Evolutionary conservation across 1,140 invertebrate genomes (phyloP), one percentile per base, ranked within the genome.

Genomic region (Magallana angulata): DNA sequence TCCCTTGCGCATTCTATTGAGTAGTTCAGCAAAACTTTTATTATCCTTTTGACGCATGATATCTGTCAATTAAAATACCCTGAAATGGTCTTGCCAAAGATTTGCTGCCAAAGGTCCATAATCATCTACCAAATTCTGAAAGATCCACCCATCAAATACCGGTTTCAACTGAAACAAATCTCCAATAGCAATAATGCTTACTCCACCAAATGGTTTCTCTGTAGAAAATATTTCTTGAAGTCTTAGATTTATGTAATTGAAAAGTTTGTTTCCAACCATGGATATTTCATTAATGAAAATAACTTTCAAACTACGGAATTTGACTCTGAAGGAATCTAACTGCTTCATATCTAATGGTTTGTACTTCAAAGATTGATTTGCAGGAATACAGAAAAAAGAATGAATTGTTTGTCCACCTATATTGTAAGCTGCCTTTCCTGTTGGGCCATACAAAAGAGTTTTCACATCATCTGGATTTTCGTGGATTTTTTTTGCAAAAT

Each of bases 1-100:
- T 48, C 84, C 88, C 86, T 91, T 89, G 8, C 87, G 64, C 16
- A 91, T 58, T 57, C 89, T 76, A 86, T 89, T 89, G 7, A 90
- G 59, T 12, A 88, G 59, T 64, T 90, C 57, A 16, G 88, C 62
- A 89, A 90, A 90, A 11, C 64, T n/a, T n/a, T 56, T 48, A 71
- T 87, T 84, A 81, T 89, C 90, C 85, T 87, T 89, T 30, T 89
- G 88, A 57, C 90, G 14, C 87, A 90, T 91, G 12, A 91, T 91
- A 57, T 89, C 59, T 2, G 56, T 85, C 30, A 91, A 59, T 88
- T 91, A 87, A 87, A 60, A 87, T 56, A 91, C 82, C 30, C 18
- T 58, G 62, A 90, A 89, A 36, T 84, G 16, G 7, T 90, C 84
- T 85, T 87, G 82, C 90, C 90, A 90, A 6, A 90, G 59, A 85